These are phyloP conservation scores for Menidia beryllina DNA, from an alignment of 2,113 vertebrate species.

Conservation along the genomic window DNA sequence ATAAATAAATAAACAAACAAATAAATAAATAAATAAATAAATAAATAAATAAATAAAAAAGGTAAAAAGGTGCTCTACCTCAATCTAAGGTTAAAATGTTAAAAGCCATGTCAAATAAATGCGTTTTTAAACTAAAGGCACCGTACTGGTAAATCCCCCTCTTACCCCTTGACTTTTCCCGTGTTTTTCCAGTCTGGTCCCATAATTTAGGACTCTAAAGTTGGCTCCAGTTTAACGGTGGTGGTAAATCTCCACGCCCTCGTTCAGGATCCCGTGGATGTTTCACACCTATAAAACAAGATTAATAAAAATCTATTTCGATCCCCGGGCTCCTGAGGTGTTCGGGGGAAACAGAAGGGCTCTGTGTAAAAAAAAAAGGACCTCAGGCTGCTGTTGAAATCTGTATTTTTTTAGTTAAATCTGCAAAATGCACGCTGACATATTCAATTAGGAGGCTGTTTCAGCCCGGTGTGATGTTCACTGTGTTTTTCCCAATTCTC, in stretches of 20 bases:
- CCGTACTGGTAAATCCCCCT: slow-evolving; percentile 61
- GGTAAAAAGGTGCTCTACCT: no score
- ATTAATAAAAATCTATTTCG: slow-evolving; percentile 56
- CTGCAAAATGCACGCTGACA: slow-evolving; percentile 64
- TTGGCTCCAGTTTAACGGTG: slow-evolving; percentile 65
- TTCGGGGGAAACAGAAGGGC: slow-evolving; percentile 44
- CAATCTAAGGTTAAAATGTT: no score
- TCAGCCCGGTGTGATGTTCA: slow-evolving; percentile 50
- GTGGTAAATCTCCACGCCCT: slow-evolving; percentile 71
- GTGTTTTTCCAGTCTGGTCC: slow-evolving; percentile 59
- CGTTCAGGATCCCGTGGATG: slow-evolving; percentile 63
- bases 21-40: no score
- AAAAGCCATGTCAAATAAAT: no score
- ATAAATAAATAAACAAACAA: no score
- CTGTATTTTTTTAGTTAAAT: slow-evolving; percentile 50
- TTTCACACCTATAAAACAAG: slow-evolving; percentile 44
- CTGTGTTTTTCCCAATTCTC: slow-evolving; percentile 56
- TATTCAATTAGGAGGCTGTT: slow-evolving; percentile 62
- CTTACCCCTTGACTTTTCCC: slow-evolving; percentile 47
- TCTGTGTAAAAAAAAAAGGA: slow-evolving; percentile 63
- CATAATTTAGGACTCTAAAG: slow-evolving; percentile 71
- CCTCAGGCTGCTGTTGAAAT: slow-evolving; percentile 23
- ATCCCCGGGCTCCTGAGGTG: slow-evolving; percentile 21
- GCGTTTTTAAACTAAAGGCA: no score
- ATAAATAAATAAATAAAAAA: no score